Percentiles rank a stretch among this genome's conserved stretches.
These are phyloP conservation scores for Sitta carolinensis DNA, from an alignment of 2,797 vertebrate genomes.

Conservation along the genomic window DNA sequence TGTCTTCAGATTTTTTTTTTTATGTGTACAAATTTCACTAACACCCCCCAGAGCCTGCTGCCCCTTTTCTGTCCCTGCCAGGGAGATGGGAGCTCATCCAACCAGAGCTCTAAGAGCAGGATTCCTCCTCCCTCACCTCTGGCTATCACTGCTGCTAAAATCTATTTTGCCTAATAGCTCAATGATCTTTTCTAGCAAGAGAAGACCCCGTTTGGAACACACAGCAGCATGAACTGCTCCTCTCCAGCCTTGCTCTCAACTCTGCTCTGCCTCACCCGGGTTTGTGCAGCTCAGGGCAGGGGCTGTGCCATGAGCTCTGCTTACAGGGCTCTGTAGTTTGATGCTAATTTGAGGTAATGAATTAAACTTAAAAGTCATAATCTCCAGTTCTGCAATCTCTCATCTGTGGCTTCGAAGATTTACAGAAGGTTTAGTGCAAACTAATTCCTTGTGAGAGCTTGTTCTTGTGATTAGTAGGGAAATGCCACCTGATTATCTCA, in stretches of 20 bases:
- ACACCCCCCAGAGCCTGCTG: neutral
- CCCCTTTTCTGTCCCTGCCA: neutral
- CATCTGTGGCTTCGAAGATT: neutral
- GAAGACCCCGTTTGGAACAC: neutral
- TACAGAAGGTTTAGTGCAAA: slow-evolving; percentile 20
- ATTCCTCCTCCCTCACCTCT: neutral
- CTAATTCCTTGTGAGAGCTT: slow-evolving; percentile 9
- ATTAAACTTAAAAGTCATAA: slow-evolving; percentile 54
- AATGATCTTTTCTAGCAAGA: neutral
- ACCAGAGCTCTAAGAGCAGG: rapidly evolving
- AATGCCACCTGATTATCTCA: neutral
- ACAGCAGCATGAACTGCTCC: rapidly evolving
- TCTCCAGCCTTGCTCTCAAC: neutral
- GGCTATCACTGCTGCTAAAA: neutral
- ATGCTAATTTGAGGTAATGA: slow-evolving; percentile 64
- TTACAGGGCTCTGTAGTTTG: neutral
- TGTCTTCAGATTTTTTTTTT: neutral
- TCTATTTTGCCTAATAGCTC: neutral
- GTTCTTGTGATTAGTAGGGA: neutral
- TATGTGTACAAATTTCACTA: neutral
- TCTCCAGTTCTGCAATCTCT: slow-evolving; percentile 35
- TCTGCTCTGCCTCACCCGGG: neutral
- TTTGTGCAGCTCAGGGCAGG: neutral
- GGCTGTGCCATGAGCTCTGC: neutral
- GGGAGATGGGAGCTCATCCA: neutral